phyloP scores from a whole-genome alignment of 2,888 invertebrate species.

The Nymphalis polychloros region DNA sequence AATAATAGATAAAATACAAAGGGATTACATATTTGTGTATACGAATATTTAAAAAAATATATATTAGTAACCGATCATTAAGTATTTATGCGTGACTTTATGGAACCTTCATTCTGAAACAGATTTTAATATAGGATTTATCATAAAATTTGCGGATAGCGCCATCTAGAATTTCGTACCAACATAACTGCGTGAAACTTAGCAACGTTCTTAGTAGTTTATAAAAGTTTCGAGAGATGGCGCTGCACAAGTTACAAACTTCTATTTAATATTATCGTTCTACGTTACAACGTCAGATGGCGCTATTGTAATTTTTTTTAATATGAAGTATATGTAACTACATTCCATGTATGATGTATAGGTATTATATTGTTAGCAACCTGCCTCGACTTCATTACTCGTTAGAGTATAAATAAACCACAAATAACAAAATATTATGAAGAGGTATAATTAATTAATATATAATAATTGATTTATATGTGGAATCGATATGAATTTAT shows the following conservation, averaged over 20 bases:
- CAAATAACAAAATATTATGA: neutral
- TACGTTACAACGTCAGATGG: neutral
- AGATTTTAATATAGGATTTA: neutral
- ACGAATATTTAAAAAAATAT: no score
- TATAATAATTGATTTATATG: neutral
- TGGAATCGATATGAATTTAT: no score
- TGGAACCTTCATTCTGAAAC: no score
- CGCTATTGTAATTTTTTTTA: neutral
- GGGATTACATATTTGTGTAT: no score
- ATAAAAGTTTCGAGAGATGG: slow-evolving; percentile 15
- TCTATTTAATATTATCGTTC: neutral
- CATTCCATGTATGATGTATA: no score
- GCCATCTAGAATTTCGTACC: slow-evolving; percentile 24
- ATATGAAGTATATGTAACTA: neutral
- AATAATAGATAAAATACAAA: no score
- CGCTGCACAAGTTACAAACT: neutral
- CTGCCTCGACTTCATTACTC: neutral
- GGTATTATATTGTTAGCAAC: no score
- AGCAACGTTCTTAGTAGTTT: neutral
- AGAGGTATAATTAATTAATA: neutral
- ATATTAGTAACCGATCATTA: no score
- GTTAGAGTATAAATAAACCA: neutral
- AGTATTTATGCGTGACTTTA: no score
- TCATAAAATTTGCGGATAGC: slow-evolving; percentile 36
- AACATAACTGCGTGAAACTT: neutral